Percentiles rank a stretch among this genome's conserved stretches.
Conservation (phyloP, 2,797 vertebrate genomes). For the Vespertilio murinus region DNA sequence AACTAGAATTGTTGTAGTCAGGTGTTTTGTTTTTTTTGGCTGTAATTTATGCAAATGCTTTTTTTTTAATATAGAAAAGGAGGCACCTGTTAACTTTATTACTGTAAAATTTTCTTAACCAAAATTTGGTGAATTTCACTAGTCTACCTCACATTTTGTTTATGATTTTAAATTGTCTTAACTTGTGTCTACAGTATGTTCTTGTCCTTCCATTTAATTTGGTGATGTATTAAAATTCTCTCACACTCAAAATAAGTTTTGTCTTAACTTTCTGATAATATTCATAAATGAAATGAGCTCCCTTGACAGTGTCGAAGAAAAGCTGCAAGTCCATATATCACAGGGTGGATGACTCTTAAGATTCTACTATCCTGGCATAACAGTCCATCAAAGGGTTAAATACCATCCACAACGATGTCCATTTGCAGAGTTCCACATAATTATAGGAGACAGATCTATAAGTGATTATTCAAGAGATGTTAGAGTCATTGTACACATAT, state of each 20-base stretch:
- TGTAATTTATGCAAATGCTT: conserved; percentile 94
- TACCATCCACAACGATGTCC: background rate
- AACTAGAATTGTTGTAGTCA: conserved; percentile 78
- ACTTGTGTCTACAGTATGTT: conserved; percentile 89
- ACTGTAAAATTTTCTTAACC: conserved; percentile 86
- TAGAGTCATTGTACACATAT: background rate
- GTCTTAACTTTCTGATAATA: conserved; percentile 30
- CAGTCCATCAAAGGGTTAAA: background rate
- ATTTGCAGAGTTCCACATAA: background rate
- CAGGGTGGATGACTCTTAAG: background rate
- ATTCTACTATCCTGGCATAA: background rate
- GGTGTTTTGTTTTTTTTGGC: conserved; percentile 69
- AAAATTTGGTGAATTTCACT: conserved; percentile 90
- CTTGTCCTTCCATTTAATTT: conserved; percentile 90
- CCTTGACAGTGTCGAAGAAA: background rate
- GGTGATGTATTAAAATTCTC: conserved; percentile 90
- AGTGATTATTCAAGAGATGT: background rate
- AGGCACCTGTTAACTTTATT: conserved; percentile 84
- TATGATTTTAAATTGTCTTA: conserved; percentile 85
- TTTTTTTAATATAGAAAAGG: conserved; percentile 88
- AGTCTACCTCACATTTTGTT: conserved; percentile 96
- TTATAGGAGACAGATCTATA: background rate
- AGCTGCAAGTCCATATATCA: background rate
- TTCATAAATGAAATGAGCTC: background rate
- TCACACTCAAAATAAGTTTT: conserved; percentile 14